Evolutionary conservation across 2,113 vertebrate genomes (phyloP).

Genomic region (Porphyrio hochstetteri): DNA sequence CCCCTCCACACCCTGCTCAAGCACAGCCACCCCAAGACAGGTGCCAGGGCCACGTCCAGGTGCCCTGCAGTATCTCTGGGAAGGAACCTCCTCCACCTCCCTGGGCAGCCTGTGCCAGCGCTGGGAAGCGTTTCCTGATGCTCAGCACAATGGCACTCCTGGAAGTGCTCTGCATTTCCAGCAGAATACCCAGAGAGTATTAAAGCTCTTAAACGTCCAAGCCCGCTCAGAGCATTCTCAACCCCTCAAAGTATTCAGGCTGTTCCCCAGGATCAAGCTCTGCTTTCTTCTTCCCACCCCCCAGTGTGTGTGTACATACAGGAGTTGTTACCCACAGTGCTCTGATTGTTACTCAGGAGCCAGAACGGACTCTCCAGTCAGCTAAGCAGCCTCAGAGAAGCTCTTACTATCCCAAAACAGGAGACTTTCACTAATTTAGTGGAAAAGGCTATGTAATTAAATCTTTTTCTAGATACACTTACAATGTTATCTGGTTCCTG

Average conservation of each 20-base stretch:
- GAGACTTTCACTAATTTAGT: neutral
- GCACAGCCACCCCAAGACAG: neutral
- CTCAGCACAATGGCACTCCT: neutral
- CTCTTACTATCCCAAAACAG: neutral
- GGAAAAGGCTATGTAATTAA: neutral
- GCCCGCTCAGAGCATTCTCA: neutral
- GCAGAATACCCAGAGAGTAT: neutral
- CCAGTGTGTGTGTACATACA: neutral
- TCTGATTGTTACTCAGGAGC: neutral
- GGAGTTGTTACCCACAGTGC: neutral
- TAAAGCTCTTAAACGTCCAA: neutral
- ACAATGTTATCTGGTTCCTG: neutral
- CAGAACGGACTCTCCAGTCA: neutral
- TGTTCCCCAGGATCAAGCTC: neutral
- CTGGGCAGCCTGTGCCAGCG: neutral
- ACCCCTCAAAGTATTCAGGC: neutral
- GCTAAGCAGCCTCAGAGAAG: neutral
- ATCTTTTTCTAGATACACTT: neutral
- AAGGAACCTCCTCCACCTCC: neutral
- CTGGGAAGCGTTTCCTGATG: neutral
- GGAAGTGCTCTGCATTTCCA: neutral
- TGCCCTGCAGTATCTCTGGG: fast-evolving
- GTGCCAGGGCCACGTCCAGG: neutral
- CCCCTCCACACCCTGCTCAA: neutral
- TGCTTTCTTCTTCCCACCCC: neutral